Evolutionary conservation across 2,797 vertebrate genomes (phyloP).

Genomic region (Liparis tanakae): DNA sequence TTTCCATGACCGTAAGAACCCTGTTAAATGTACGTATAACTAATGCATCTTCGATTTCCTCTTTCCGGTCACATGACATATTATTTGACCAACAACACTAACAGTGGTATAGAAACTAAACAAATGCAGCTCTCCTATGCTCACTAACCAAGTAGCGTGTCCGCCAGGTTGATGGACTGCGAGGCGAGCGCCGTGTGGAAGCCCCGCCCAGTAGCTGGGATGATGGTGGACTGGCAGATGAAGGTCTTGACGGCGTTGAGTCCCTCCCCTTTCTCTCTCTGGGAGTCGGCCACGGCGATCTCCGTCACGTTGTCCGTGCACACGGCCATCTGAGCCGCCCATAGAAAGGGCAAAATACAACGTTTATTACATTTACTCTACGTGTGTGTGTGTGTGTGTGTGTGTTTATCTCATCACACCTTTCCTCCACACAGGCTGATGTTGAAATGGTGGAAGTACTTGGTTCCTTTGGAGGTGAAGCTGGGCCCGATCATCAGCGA

Average conservation of each 20-base stretch:
- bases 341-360: background rate
- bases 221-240: conserved; percentile 96
- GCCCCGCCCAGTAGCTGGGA: conserved; percentile 93
- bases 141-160: conserved; percentile 90
- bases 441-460: conserved; percentile 97
- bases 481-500: conserved; percentile 94
- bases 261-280: conserved; percentile 87
- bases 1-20: too few relatives aligned
- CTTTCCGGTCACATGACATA: background rate
- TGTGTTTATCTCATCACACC: conserved; percentile 73
- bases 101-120: background rate
- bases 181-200: conserved; percentile 93
- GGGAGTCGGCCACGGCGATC: conserved; percentile 86
- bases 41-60: conserved; percentile 7
- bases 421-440: conserved; percentile 94
- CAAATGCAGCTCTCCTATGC: background rate
- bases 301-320: conserved; percentile 97
- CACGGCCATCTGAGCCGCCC: conserved; percentile 83
- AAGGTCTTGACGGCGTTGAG: conserved; percentile 89
- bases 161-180: conserved; percentile 95
- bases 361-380: background rate
- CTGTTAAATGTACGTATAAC: background rate
- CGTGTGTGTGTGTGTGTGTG: background rate
- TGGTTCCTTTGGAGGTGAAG: conserved; percentile 96
- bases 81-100: background rate